Conservation (phyloP, 2,113 vertebrate genomes). For the Catharus bicknelli region DNA sequence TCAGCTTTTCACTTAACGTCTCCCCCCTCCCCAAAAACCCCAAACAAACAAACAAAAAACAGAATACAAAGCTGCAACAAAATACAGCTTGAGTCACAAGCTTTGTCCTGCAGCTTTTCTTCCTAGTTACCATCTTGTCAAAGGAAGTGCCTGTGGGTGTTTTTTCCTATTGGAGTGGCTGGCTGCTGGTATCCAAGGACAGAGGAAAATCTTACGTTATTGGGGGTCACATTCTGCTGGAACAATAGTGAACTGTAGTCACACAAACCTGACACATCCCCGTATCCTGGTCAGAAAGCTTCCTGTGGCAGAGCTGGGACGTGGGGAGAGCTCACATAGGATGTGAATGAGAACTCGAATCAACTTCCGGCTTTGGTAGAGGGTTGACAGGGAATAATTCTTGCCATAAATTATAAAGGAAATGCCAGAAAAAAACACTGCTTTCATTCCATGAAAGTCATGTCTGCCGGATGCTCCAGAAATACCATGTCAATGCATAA, state of each 20-base stretch:
- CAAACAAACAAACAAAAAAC: background rate
- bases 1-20: background rate
- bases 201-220: conserved; percentile 58
- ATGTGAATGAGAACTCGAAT: background rate
- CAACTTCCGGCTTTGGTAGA: conserved; percentile 9
- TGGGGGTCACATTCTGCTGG: conserved; percentile 17
- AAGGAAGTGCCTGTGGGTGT: conserved; percentile 64
- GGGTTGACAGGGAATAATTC: background rate
- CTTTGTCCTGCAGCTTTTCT: conserved; percentile 5
- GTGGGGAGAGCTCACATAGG: background rate
- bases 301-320: conserved; percentile 31
- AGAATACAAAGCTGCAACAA: background rate
- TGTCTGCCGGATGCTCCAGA: background rate
- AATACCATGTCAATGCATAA: background rate
- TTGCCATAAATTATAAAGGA: background rate
- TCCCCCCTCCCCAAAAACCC: background rate
- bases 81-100: background rate
- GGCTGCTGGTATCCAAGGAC: conserved; percentile 60
- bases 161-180: conserved; percentile 67
- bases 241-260: conserved; percentile 48
- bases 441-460: background rate
- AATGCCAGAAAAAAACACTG: background rate
- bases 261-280: conserved; percentile 19
- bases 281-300: background rate
- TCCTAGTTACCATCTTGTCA: conserved; percentile 27